A percentile compares a stretch with the other conserved stretches of the same genome.
phyloP scores from a whole-genome alignment of 2,113 vertebrate species.

The Rana temporaria region DNA sequence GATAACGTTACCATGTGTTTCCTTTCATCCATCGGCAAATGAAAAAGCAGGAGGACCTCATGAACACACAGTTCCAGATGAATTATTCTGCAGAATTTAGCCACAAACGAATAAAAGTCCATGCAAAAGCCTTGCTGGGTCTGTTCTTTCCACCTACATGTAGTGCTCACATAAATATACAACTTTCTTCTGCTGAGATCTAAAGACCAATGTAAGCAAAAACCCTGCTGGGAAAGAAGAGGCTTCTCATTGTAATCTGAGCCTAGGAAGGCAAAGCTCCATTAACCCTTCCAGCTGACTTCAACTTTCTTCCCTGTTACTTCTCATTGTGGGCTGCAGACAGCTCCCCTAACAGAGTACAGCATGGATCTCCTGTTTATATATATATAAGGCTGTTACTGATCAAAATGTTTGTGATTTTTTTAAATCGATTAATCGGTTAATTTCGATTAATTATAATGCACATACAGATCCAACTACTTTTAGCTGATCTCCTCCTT shows the following conservation, averaged over 20 bases:
- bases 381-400: no score
- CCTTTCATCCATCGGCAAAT: constrained; percentile 59
- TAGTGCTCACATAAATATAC: constrained; percentile 86
- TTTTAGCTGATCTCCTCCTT: no score
- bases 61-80: constrained; percentile 73
- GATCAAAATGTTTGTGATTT: no score
- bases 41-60: constrained; percentile 71
- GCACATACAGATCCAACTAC: no score
- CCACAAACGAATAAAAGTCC: constrained; percentile 64
- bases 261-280: constrained; percentile 82
- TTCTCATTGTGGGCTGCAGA: neutral
- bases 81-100: constrained; percentile 73
- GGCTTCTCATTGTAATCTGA: constrained; percentile 98
- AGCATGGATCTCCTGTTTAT: no score
- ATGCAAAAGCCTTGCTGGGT: constrained; percentile 74
- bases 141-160: constrained; percentile 84
- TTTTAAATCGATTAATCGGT: no score
- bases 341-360: no score
- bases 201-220: constrained; percentile 92
- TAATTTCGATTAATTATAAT: no score
- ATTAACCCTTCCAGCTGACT: constrained; percentile 76
- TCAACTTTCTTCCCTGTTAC: neutral
- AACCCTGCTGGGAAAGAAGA: constrained; percentile 94
- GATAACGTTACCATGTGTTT: constrained; percentile 72
- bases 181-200: constrained; percentile 83